A percentile compares a stretch with the other conserved stretches of the same genome.
phyloP scores from a whole-genome alignment of 2,113 vertebrate genomes.

The Ictalurus punctatus region DNA sequence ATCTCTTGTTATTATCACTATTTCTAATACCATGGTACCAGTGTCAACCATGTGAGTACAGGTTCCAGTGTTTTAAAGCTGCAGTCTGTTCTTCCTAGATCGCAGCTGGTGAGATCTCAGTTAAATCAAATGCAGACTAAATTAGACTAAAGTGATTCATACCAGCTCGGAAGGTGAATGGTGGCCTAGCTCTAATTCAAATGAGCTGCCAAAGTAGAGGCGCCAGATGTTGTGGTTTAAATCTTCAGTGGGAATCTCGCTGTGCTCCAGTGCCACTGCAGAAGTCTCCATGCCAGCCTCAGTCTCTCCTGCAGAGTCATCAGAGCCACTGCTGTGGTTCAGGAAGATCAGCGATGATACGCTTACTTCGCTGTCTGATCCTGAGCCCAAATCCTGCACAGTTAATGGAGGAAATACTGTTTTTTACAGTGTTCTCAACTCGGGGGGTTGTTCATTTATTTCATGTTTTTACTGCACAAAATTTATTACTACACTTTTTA shows the following conservation, averaged over 20 bases:
- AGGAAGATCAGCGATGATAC: slow-evolving; percentile 96
- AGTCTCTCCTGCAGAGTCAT: slow-evolving; percentile 83
- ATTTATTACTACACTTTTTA: background rate
- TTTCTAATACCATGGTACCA: background rate
- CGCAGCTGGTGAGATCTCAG: background rate
- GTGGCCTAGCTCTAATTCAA: slow-evolving; percentile 87
- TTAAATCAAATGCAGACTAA: background rate
- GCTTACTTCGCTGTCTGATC: slow-evolving; percentile 91
- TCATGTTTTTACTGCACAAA: background rate
- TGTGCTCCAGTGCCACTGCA: slow-evolving; percentile 77
- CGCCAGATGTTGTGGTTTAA: slow-evolving; percentile 84
- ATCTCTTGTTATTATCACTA: background rate
- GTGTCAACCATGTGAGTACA: background rate
- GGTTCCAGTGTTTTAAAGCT: background rate
- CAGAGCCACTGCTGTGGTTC: slow-evolving; percentile 91
- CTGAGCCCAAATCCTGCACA: slow-evolving; percentile 82
- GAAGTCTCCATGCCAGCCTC: slow-evolving; percentile 82
- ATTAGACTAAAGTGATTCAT: slow-evolving; percentile 37
- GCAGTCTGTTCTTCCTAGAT: background rate
- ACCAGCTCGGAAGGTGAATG: slow-evolving; percentile 83
- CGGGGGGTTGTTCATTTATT: background rate
- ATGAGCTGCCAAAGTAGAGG: slow-evolving; percentile 95
- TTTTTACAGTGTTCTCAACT: background rate
- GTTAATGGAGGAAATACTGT: background rate
- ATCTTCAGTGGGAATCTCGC: slow-evolving; percentile 78